Evolutionary conservation across 2,888 invertebrate species (phyloP).

Genomic region (Oligia fasciuncula): DNA sequence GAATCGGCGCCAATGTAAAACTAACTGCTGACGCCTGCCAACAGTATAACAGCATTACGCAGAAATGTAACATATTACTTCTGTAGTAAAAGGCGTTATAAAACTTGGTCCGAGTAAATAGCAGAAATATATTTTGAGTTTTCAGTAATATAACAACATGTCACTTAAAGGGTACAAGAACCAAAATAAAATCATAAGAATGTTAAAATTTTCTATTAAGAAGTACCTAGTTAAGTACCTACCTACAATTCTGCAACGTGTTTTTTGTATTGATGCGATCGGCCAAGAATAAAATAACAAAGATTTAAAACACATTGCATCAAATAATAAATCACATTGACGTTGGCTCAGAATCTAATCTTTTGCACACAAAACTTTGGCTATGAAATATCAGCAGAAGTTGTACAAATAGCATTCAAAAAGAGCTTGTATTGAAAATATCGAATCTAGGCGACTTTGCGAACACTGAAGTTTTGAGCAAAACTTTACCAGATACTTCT

Average conservation of each 20-base stretch:
- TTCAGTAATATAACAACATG: background rate
- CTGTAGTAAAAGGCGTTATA: constrained; percentile 1
- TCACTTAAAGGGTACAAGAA: background rate
- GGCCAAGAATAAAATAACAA: constrained; percentile 60
- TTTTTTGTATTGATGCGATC: constrained; percentile 43
- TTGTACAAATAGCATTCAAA: constrained; percentile 78
- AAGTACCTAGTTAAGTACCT: background rate
- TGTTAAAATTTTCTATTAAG: background rate
- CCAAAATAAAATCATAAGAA: background rate
- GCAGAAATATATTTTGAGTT: too few relatives aligned
- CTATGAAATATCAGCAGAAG: constrained; percentile 77
- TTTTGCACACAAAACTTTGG: constrained; percentile 75
- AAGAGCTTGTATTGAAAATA: constrained; percentile 79
- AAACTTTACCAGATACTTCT: constrained; percentile 71
- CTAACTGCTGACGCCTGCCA: too few relatives aligned
- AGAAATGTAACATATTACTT: background rate
- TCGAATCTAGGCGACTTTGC: constrained; percentile 73
- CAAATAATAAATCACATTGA: constrained; percentile 72
- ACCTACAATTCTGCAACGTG: background rate
- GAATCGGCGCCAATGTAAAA: too few relatives aligned
- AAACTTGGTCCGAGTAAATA: background rate
- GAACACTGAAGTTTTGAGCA: constrained; percentile 72
- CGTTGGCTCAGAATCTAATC: constrained; percentile 72
- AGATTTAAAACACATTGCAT: constrained; percentile 53
- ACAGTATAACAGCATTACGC: constrained; percentile 1